These are phyloP conservation scores for Phaedon cochleariae DNA, from an alignment of 2,888 invertebrate species.

Conservation along the genomic window DNA sequence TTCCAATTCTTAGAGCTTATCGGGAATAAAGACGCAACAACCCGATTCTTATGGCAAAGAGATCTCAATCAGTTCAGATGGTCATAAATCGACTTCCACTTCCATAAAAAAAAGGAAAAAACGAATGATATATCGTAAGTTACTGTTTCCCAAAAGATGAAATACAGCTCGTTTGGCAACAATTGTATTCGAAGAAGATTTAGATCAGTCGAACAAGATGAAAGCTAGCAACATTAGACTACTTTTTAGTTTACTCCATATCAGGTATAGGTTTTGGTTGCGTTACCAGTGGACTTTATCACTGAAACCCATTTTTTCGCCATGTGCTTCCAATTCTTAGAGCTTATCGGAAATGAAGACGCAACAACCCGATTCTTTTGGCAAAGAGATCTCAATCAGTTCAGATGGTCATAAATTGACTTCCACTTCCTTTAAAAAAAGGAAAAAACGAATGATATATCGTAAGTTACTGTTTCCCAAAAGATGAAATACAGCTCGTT, in stretches of 20 bases:
- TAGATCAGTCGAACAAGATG: neutral
- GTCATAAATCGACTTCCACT: neutral
- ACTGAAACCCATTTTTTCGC: no score
- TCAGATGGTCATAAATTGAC: neutral
- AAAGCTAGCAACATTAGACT: no score
- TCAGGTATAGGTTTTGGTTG: no score
- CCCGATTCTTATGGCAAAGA: neutral
- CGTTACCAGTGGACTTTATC: no score
- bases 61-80: neutral
- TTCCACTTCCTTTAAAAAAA: neutral
- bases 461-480: neutral
- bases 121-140: neutral
- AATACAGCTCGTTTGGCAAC: neutral
- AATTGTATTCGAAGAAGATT: no score
- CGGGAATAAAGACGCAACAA: neutral
- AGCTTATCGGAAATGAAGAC: slow-evolving; percentile 14
- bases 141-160: neutral
- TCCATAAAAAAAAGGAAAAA: neutral
- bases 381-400: neutral
- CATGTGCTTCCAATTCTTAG: no score
- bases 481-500: neutral
- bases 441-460: neutral
- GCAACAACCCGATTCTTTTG: neutral
- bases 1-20: no score
- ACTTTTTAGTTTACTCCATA: no score